Evolutionary conservation across 2,113 vertebrate genomes (phyloP).

Genomic region (Barnardius zonarius): DNA sequence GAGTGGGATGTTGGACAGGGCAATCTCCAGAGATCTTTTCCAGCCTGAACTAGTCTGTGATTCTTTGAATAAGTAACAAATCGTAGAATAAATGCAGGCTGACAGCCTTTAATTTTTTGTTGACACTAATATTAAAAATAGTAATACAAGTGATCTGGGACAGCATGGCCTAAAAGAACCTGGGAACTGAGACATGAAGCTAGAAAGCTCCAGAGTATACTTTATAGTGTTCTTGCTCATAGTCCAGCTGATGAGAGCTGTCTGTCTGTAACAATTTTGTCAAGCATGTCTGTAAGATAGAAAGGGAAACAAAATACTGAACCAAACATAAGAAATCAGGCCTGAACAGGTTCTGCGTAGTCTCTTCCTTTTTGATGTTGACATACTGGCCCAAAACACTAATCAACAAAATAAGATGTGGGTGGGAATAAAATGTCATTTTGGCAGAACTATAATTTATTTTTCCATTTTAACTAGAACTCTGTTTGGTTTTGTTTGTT

Average conservation of each 20-base stretch:
- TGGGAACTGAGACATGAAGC: rapidly evolving
- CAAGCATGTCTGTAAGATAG: neutral
- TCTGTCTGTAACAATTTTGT: neutral
- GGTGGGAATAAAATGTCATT: neutral
- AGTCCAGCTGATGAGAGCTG: neutral
- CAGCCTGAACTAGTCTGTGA: neutral
- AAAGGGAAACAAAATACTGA: neutral
- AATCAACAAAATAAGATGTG: neutral
- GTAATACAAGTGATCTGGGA: neutral
- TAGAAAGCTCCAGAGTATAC: neutral
- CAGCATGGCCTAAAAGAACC: neutral
- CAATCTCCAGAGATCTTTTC: neutral
- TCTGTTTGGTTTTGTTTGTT: neutral
- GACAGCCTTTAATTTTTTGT: neutral
- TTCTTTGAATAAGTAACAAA: neutral
- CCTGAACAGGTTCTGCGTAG: neutral
- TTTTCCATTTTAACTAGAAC: neutral
- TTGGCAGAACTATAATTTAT: neutral
- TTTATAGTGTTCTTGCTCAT: rapidly evolving
- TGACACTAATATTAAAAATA: neutral
- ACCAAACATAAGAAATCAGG: neutral
- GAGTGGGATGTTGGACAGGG: neutral
- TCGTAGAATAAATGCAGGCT: neutral
- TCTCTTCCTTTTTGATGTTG: neutral
- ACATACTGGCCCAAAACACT: neutral